Evolutionary conservation across 2,888 invertebrate species (phyloP), one percentile per base, ranked within the genome.

Genomic region (Pinctada fucata): DNA sequence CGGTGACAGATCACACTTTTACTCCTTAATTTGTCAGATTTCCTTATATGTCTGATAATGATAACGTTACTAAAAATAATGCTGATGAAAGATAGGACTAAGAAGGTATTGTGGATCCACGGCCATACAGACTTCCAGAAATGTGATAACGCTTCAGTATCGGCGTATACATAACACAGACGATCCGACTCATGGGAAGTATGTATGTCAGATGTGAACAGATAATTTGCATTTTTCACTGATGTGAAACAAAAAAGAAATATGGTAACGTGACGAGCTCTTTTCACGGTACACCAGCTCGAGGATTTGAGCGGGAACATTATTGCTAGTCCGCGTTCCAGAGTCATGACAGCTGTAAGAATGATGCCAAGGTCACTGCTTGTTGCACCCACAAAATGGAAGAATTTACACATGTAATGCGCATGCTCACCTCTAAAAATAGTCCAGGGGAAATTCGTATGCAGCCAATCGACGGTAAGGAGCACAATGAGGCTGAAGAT

Each of bases 271-370:
- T 72, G 58, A n/a, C 74, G 73, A 47, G 87, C 88, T 52, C 86
- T 80, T 58, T 82, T 79, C 2, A 79, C 80, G 0, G 87, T 88
- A 72, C 89, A 88, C 73, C 84, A 81, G 0, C 68, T 77, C 13
- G 81, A 69, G 0, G 88, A 85, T 67, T 87, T 85, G 45, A 89
- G 75, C 5, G 89, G 88, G 73, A 87, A 86, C 50, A 80, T 82
- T 3, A 89, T 83, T 2, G 89, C 88, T 8, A 88, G 73, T 3
- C 86, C 84, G 5, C 88, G 82, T 66, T 88, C 89, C 4, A 87
- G 79, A n/a, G 88, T 89, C 89, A 88, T 89, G 50, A 86, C 88
- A 2, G 84, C 86, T 0, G 88, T 88, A 45, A 88, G 79, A 47
- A 87, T 74, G 31, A 89, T 83, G 0, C 88, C 89, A 51, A 87